phyloP scores from a whole-genome alignment of 2,113 vertebrate species.

The Prunella himalayana region DNA sequence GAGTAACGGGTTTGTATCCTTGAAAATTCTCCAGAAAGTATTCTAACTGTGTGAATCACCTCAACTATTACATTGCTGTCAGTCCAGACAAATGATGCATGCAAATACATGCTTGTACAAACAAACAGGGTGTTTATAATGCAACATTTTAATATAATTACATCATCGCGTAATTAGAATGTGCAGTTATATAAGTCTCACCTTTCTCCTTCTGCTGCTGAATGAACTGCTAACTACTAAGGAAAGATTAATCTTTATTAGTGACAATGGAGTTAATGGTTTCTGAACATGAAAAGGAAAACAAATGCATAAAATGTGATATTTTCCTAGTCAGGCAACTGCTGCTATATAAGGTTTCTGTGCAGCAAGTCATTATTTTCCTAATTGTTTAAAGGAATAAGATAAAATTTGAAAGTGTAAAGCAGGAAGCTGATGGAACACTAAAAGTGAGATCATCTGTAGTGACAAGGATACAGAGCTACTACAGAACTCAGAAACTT shows the following conservation, averaged over 20 bases:
- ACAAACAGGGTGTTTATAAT: slow-evolving; percentile 41
- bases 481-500: background rate
- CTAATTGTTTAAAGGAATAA: background rate
- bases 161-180: slow-evolving; percentile 28
- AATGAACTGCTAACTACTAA: background rate
- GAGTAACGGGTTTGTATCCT: background rate
- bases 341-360: background rate
- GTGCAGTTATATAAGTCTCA: slow-evolving; percentile 20
- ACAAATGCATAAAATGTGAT: background rate
- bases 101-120: slow-evolving; percentile 40
- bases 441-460: background rate
- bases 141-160: slow-evolving; percentile 51
- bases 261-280: background rate
- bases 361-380: background rate
- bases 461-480: background rate
- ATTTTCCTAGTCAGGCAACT: background rate
- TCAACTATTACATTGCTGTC: slow-evolving; percentile 40
- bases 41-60: background rate
- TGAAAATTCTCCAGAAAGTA: slow-evolving; percentile 39
- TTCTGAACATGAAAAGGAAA: background rate
- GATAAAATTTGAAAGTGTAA: background rate
- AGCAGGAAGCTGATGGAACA: background rate
- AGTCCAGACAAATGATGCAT: slow-evolving; percentile 52
- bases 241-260: slow-evolving; percentile 7
- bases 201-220: background rate